Evolutionary conservation across 2,888 invertebrate genomes (phyloP).

Genomic region (Troides helena): DNA sequence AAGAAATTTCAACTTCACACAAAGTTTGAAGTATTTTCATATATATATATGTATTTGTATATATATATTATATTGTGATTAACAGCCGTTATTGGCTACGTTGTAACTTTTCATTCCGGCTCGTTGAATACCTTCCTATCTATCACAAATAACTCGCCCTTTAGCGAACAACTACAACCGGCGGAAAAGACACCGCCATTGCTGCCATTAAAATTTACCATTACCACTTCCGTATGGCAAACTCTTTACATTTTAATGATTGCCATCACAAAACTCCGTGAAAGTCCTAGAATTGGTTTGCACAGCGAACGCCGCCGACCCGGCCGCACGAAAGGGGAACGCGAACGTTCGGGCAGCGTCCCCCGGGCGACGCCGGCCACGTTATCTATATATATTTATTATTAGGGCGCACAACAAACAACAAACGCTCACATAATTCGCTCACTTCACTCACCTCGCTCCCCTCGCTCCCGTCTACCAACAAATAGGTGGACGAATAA

Average conservation of each 20-base stretch:
- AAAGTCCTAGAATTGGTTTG: neutral
- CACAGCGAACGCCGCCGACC: neutral
- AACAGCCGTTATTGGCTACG: neutral
- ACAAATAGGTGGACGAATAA: slow-evolving; percentile 60
- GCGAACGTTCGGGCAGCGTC: neutral
- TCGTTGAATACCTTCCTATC: too few relatives aligned
- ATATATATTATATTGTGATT: neutral
- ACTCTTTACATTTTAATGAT: too few relatives aligned
- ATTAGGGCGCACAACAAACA: slow-evolving; percentile 73
- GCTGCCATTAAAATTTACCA: too few relatives aligned
- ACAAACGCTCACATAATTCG: slow-evolving; percentile 67
- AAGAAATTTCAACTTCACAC: neutral
- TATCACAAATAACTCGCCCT: too few relatives aligned
- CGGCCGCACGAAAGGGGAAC: too few relatives aligned
- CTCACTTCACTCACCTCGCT: slow-evolving; percentile 33
- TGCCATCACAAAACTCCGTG: too few relatives aligned
- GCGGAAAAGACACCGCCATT: too few relatives aligned
- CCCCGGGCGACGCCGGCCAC: too few relatives aligned
- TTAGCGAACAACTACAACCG: too few relatives aligned
- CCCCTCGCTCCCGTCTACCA: slow-evolving; percentile 54
- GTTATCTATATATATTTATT: slow-evolving; percentile 31
- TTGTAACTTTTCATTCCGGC: neutral
- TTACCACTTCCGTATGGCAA: neutral
- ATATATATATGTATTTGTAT: neutral
- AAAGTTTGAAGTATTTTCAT: neutral